These are phyloP conservation scores for Serripes groenlandicus DNA, from an alignment of 2,888 invertebrate genomes.

Conservation along the genomic window DNA sequence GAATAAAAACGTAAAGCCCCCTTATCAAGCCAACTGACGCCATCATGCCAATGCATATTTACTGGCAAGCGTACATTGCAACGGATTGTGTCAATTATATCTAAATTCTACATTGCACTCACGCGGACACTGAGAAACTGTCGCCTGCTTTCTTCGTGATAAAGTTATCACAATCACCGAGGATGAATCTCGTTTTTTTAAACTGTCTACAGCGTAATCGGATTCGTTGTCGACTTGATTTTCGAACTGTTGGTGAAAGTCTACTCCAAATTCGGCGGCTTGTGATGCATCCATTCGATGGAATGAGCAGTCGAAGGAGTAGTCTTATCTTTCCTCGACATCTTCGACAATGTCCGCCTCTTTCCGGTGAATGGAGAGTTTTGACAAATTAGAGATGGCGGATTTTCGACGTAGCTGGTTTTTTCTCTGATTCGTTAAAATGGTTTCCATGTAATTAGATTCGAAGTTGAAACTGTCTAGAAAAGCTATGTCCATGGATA, in stretches of 20 bases:
- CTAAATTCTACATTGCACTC: too few relatives aligned
- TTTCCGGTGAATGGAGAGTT: conserved; percentile 9
- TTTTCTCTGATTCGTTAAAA: conserved; percentile 1
- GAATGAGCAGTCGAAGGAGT: conserved; percentile 48
- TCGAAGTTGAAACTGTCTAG: conserved; percentile 16
- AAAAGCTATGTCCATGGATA: conserved; percentile 37
- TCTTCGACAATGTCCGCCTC: background rate
- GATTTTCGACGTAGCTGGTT: conserved; percentile 27
- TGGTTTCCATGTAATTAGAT: background rate
- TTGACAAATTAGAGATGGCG: conserved; percentile 24
- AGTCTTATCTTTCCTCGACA: conserved; percentile 26
- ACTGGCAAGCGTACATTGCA: too few relatives aligned
- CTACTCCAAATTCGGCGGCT: too few relatives aligned
- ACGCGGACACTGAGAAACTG: too few relatives aligned
- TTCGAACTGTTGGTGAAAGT: too few relatives aligned
- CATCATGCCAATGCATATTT: too few relatives aligned
- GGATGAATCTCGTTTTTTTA: background rate
- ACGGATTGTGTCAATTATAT: too few relatives aligned
- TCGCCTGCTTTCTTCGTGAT: background rate
- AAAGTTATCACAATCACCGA: background rate
- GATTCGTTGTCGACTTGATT: too few relatives aligned
- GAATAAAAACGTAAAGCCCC: too few relatives aligned
- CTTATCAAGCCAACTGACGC: too few relatives aligned
- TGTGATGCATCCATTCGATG: conserved; percentile 29
- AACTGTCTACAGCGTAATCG: conserved; percentile 12